phyloP scores from a whole-genome alignment of 2,113 vertebrate genomes.

The Platysteira castanea region DNA sequence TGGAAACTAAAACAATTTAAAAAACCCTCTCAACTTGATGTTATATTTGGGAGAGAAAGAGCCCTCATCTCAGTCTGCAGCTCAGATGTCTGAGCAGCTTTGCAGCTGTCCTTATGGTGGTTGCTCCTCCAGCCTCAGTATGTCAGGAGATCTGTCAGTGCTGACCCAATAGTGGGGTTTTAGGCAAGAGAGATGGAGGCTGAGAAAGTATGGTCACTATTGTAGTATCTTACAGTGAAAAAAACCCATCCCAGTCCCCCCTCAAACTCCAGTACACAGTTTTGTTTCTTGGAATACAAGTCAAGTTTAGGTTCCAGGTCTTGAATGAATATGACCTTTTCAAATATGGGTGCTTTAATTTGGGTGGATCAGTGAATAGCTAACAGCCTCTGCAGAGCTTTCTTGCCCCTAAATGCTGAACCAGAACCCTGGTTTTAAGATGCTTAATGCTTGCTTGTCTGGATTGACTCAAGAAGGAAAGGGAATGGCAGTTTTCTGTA shows the following conservation, averaged over 20 bases:
- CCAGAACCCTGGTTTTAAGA: background rate
- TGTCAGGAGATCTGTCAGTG: background rate
- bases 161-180: background rate
- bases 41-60: background rate
- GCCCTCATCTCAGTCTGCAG: background rate
- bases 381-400: background rate
- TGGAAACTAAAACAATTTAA: background rate
- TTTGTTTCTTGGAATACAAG: background rate
- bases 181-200: background rate
- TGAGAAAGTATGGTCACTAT: background rate
- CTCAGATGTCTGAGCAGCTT: background rate
- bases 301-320: background rate
- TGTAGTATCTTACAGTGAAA: background rate
- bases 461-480: background rate
- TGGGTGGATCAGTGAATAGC: background rate
- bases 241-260: fast-evolving
- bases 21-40: background rate
- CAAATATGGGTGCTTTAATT: background rate
- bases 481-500: background rate
- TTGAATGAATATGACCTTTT: background rate
- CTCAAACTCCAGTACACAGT: background rate
- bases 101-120: background rate
- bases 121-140: background rate
- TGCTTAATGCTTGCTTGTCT: background rate
- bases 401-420: background rate